phyloP scores from a whole-genome alignment of 2,888 invertebrate genomes.

The Lissocephala sabroskyi region DNA sequence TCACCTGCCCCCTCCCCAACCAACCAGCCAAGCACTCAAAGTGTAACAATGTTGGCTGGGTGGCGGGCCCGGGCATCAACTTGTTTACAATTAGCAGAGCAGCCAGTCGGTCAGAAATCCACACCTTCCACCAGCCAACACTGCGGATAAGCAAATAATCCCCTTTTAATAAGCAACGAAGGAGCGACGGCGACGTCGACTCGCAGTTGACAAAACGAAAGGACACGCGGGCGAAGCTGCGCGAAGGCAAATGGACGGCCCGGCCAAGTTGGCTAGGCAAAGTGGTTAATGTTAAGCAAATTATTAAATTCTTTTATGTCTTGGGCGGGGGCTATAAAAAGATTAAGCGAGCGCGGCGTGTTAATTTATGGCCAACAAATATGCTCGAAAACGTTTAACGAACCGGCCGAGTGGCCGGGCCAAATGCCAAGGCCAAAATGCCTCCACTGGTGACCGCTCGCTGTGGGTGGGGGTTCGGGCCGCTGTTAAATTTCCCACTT shows the following conservation, averaged over 20 bases:
- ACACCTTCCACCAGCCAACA: no score
- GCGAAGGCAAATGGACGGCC: conserved; percentile 8
- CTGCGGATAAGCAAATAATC: conserved; percentile 58
- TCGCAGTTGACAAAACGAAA: no score
- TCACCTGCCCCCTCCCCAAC: no score
- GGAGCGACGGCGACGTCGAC: conserved; percentile 2
- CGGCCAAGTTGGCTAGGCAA: conserved; percentile 26
- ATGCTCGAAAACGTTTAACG: conserved; percentile 37
- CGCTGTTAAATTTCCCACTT: background rate
- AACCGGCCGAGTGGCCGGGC: background rate
- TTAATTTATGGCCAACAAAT: conserved; percentile 51
- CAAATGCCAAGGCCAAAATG: conserved; percentile 2
- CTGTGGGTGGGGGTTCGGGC: background rate
- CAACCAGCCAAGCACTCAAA: no score
- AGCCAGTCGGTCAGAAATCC: no score
- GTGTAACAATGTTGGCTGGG: no score
- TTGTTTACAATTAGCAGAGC: no score
- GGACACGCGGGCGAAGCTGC: background rate
- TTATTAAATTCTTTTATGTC: conserved; percentile 36
- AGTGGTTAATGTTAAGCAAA: conserved; percentile 52
- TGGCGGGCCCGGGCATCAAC: no score
- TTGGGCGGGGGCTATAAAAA: conserved; percentile 34
- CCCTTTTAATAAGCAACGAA: conserved; percentile 54
- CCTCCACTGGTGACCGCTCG: background rate
- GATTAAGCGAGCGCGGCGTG: conserved; percentile 45